Evolutionary conservation across 2,888 invertebrate genomes (phyloP).

Genomic region (Dioctria rufipes): DNA sequence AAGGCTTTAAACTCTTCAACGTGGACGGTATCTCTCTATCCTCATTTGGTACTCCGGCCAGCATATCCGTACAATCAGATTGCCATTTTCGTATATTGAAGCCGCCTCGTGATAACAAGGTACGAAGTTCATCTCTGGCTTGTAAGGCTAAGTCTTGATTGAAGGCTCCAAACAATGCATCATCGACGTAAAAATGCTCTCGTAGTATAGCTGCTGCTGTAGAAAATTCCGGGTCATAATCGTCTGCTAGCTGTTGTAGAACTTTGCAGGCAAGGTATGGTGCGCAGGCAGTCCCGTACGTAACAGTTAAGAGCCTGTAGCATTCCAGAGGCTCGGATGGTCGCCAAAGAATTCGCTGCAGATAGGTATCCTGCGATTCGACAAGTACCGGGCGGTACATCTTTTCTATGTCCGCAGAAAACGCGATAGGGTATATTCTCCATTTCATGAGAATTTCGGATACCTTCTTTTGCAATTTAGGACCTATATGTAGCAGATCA

Average conservation of each 20-base stretch:
- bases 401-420: neutral
- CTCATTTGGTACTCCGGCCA: neutral
- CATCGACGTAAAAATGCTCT: neutral
- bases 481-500: neutral
- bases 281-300: slow-evolving; percentile 60
- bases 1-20: neutral
- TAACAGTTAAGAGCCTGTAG: slow-evolving; percentile 58
- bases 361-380: neutral
- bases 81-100: neutral
- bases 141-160: neutral
- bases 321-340: slow-evolving; percentile 44
- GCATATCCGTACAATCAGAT: neutral
- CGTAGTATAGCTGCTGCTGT: neutral
- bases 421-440: neutral
- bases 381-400: neutral
- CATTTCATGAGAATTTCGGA: neutral
- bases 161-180: neutral
- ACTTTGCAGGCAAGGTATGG: slow-evolving; percentile 59
- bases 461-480: neutral
- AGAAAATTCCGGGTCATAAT: neutral
- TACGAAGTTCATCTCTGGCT: neutral
- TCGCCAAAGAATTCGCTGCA: slow-evolving; percentile 11
- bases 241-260: slow-evolving; percentile 57
- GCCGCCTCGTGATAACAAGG: neutral
- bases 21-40: neutral